Conservation (phyloP, 2,888 invertebrate genomes). For the Noctua janthina region DNA sequence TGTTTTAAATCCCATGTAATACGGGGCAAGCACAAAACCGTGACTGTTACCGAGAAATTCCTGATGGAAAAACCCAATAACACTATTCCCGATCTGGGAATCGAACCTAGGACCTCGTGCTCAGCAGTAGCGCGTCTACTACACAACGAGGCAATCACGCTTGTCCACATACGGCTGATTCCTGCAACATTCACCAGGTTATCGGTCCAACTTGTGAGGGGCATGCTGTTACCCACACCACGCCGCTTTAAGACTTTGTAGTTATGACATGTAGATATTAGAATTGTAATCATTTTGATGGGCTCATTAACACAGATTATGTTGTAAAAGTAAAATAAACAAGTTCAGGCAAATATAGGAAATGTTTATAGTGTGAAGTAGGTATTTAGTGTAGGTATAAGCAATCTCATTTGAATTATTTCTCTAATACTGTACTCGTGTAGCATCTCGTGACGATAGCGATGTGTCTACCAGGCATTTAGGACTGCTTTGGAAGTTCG, state of each 20-base stretch:
- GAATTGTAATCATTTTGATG: conserved; percentile 8
- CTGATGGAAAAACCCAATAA: not conserved
- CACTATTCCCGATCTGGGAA: not conserved
- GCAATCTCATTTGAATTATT: not conserved
- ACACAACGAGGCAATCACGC: not conserved
- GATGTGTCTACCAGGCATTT: not conserved
- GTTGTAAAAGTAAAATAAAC: conserved; percentile 25
- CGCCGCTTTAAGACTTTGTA: too few species aligned
- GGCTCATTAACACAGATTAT: not conserved
- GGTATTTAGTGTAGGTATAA: conserved; percentile 4
- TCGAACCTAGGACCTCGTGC: not conserved
- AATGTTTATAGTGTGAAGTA: not conserved
- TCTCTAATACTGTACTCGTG: not conserved
- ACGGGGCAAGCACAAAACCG: not conserved
- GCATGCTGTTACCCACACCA: not conserved
- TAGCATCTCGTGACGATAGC: not conserved
- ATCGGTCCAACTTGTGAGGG: not conserved
- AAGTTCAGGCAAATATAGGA: conserved; percentile 2
- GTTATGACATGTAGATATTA: not conserved
- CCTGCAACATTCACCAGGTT: not conserved
- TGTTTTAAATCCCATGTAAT: not conserved
- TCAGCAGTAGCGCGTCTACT: not conserved
- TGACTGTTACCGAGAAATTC: not conserved
- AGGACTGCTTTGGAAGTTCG: not conserved
- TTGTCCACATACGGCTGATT: not conserved